Evolutionary conservation across 2,113 vertebrate species (phyloP), one percentile per base, ranked within the genome.

Genomic region (Cheirogaleus medius): DNA sequence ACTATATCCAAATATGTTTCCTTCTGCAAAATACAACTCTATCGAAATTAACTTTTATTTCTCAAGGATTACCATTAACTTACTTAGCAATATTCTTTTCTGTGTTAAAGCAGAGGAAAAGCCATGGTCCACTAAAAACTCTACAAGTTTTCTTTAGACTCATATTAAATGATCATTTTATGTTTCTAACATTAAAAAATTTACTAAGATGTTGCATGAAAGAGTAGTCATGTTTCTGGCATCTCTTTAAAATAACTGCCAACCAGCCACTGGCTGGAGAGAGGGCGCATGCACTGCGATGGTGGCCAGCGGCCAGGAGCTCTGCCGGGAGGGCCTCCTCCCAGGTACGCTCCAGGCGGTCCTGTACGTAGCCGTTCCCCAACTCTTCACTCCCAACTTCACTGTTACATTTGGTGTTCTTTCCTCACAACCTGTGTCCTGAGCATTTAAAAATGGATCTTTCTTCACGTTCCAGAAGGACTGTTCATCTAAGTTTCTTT

Each of bases 141-240:
- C 84, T 39, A 34, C 3, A 8, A 69, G 29, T 12, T 66, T 60
- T 93, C 69, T 23, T 73, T n/a, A 39, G 54, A 91, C 2, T 58
- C 29, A 0, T 3, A 10, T 15, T 8, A 1, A 10, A 66, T 37
- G 23, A 21, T 56, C 9, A 9, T 8, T 44, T 6, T 29, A 27
- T 12, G 21, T 49, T 56, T 92, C 47, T 27, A 91, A 92, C 6
- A 18, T 5, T 11, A 64, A 58, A 29, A 15, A 44, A 56, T 39
- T 63, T 76, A 20, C 54, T 47, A n/a, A 85, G 27, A 73, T 7
- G 6, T 2, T 12, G 3, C 29, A 18, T 0, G 25, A 29, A 77
- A 73, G n/a, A 27, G n/a, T 39, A 66, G 32, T 81, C 44, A 11
- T 0, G 3, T 47, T 10, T 34, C 25, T 29, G 47, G 12, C 23